Conservation (phyloP, 2,888 invertebrate species). For the Ennomos erosarius region DNA sequence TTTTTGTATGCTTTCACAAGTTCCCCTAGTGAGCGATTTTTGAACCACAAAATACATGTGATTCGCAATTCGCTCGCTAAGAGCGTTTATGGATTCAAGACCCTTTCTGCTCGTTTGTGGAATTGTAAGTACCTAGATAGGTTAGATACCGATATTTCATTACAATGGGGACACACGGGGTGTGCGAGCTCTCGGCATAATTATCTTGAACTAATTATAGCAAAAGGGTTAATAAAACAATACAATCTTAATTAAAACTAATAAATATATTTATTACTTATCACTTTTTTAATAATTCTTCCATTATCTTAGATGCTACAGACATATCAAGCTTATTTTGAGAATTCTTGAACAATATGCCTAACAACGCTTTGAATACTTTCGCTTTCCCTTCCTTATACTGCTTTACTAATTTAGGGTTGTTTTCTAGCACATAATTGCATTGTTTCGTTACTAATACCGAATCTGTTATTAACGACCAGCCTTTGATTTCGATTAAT, state of each 20-base stretch:
- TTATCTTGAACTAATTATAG: not conserved
- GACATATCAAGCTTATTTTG: conserved; percentile 89
- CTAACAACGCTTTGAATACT: conserved; percentile 87
- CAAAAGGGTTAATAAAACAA: conserved; percentile 1
- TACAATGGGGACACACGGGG: too few relatives aligned
- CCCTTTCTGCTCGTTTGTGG: too few relatives aligned
- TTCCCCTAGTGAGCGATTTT: too few relatives aligned
- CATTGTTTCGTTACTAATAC: conserved; percentile 86
- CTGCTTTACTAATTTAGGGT: conserved; percentile 87
- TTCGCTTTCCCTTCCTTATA: conserved; percentile 90
- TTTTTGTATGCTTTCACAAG: too few relatives aligned
- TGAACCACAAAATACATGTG: too few relatives aligned
- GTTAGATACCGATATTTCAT: too few relatives aligned
- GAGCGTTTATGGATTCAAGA: too few relatives aligned
- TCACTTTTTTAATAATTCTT: conserved; percentile 85
- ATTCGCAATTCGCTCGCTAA: too few relatives aligned
- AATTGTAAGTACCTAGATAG: too few relatives aligned
- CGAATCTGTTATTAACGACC: conserved; percentile 87
- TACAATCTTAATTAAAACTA: conserved; percentile 6
- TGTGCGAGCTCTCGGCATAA: too few relatives aligned
- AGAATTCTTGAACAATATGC: conserved; percentile 85
- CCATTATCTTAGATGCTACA: conserved; percentile 85
- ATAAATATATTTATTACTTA: conserved; percentile 33
- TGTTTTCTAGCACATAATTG: conserved; percentile 85
- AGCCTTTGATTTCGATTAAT: conserved; percentile 87